Conservation (phyloP, 2,113 vertebrate genomes). For the Aix galericulata region DNA sequence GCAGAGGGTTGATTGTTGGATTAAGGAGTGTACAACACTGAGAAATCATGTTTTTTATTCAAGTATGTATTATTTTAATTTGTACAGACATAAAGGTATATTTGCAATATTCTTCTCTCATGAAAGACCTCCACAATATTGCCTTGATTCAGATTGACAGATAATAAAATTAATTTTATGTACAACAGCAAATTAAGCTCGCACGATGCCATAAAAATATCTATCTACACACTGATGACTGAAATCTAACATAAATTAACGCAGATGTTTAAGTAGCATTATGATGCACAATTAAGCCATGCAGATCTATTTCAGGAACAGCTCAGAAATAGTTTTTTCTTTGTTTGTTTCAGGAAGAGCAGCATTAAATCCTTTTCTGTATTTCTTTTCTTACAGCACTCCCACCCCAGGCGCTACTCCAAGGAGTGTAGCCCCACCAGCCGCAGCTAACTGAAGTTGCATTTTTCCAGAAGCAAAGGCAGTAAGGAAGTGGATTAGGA, state of each 20-base stretch:
- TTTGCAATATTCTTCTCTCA: neutral
- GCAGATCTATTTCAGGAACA: neutral
- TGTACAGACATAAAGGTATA: neutral
- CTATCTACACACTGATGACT: neutral
- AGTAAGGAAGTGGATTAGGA: neutral
- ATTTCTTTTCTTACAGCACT: neutral
- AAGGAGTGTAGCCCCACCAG: neutral
- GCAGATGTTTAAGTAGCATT: neutral
- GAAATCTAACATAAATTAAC: constrained; percentile 42
- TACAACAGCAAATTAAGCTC: constrained; percentile 28
- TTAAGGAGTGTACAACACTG: neutral
- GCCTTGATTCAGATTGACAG: neutral
- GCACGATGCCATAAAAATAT: constrained; percentile 49
- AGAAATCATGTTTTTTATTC: neutral
- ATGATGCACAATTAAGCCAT: constrained; percentile 25
- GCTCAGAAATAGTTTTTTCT: neutral
- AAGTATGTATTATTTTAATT: neutral
- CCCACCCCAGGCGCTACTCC: rapidly evolving
- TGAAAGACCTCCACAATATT: neutral
- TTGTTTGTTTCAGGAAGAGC: neutral
- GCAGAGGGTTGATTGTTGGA: neutral
- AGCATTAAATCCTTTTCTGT: neutral
- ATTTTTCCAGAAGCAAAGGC: neutral
- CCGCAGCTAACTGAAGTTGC: neutral
- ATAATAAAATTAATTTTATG: constrained; percentile 25